Evolutionary conservation across 2,113 vertebrate species (phyloP), one percentile per base, ranked within the genome.

Genomic region (Hippocampus abdominalis): DNA sequence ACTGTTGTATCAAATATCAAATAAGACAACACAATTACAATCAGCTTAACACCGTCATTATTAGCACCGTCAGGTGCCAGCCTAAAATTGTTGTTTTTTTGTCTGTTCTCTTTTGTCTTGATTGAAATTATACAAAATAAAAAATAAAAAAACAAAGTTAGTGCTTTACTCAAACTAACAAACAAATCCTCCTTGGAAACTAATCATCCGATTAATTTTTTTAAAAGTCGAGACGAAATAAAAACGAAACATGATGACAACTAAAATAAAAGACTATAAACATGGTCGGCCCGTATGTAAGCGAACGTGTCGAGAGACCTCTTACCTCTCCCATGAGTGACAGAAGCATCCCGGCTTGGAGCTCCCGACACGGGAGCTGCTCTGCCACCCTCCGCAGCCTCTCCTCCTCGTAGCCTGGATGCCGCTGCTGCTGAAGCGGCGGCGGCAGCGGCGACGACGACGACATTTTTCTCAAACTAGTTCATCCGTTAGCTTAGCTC

Each of bases 241-340:
- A 6, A 36, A 36, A 36, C 32, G 4, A 36, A 36, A 36, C 5
- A 6, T 36, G 7, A 36, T 36, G 32, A 36, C 32, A 36, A 1
- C 32, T 36, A 36, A 32, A 32, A 32, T 32, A 32, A 36, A 36
- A 36, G 32, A 36, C 32, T 36, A 36, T 36, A 36, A 36, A 36
- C 32, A 36, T 36, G 44, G 44, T 46, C 15, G 15, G 3, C 44
- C 12, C 44, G 4, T 46, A 15, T 46, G 44, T 15, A 46, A 46
- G 44, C 13, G 15, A 36, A 36, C 32, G 32, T 36, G 32, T 36
- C 1, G 32, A 32, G 29, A 18, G 53, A 44, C 13, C 4, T 49
- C 69, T 66, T 84, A 98, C 97, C 96, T 97, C 92, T 74, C 97
- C 96, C 89, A 98, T 94, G 48, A 99, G 59, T 0, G 94, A 90